Evolutionary conservation across 2,888 invertebrate genomes (phyloP).

Genomic region (Strigamia crassipes): DNA sequence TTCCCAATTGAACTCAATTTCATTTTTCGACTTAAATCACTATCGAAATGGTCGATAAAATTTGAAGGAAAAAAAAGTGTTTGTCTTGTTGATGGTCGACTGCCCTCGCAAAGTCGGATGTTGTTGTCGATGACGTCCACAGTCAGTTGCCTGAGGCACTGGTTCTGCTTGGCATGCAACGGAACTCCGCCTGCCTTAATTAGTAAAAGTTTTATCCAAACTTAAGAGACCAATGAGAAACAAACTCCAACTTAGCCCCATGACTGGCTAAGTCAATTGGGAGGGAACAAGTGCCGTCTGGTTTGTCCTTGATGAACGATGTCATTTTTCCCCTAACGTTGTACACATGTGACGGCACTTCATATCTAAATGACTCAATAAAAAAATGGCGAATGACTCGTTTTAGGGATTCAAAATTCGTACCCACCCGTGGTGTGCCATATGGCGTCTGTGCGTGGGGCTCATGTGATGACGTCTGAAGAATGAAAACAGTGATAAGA

Average conservation of each 20-base stretch:
- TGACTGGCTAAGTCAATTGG: slow-evolving; percentile 5
- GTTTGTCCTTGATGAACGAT: slow-evolving; percentile 31
- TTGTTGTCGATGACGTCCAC: slow-evolving; percentile 29
- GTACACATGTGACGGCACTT: not conserved
- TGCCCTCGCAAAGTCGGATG: not conserved
- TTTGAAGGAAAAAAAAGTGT: not conserved
- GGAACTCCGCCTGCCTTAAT: slow-evolving; percentile 33
- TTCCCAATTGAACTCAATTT: not conserved
- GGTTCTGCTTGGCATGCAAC: slow-evolving; percentile 34
- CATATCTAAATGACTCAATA: slow-evolving; percentile 25
- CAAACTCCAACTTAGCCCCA: not conserved
- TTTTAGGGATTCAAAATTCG: slow-evolving; percentile 29
- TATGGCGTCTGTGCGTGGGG: slow-evolving; percentile 3
- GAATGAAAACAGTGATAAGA: slow-evolving; percentile 2
- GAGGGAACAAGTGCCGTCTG: slow-evolving; percentile 6
- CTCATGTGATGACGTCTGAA: not conserved
- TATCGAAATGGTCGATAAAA: not conserved
- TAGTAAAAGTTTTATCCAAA: not conserved
- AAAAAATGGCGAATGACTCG: slow-evolving; percentile 17
- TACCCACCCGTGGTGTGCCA: slow-evolving; percentile 14
- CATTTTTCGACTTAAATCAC: not conserved
- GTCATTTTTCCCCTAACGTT: not conserved
- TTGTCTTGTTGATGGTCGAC: slow-evolving; percentile 35
- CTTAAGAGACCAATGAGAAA: slow-evolving; percentile 21
- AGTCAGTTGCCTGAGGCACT: not conserved